Percentiles rank a stretch among this genome's conserved stretches.
Conservation (phyloP, 2,797 vertebrate genomes). For the Tapirus indicus region DNA sequence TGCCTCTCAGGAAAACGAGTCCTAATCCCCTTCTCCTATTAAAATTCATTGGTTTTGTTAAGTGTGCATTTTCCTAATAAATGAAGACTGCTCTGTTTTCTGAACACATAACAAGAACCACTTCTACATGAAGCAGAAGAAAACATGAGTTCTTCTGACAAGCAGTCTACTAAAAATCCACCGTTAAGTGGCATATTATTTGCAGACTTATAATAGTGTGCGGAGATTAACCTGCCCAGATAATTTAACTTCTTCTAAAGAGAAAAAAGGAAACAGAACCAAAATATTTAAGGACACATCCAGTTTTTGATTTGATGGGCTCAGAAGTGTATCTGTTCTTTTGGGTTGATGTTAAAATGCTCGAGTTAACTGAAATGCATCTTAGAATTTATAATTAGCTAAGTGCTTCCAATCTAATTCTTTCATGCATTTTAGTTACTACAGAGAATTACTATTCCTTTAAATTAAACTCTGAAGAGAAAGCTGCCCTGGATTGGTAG, state of each 20-base stretch:
- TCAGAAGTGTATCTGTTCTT: not conserved
- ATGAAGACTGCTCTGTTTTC: constrained; percentile 23
- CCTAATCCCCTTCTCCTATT: not conserved
- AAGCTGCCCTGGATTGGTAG: not conserved
- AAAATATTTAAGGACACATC: constrained; percentile 6
- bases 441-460: not conserved
- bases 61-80: not conserved
- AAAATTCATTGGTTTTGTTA: constrained; percentile 19
- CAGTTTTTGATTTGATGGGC: not conserved
- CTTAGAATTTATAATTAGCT: not conserved
- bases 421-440: not conserved
- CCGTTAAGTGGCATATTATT: constrained; percentile 13
- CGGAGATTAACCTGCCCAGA: constrained; percentile 29
- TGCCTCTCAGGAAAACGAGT: not conserved
- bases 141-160: constrained; percentile 42
- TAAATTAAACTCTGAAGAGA: constrained; percentile 9
- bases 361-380: not conserved
- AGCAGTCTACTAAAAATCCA: constrained; percentile 55
- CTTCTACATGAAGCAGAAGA: not conserved
- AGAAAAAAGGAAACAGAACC: not conserved
- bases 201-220: constrained; percentile 25
- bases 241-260: constrained; percentile 56
- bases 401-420: not conserved
- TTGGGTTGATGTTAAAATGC: not conserved
- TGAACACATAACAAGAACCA: not conserved